phyloP scores from a whole-genome alignment of 2,113 vertebrate genomes.

The Phyllostomus discolor region DNA sequence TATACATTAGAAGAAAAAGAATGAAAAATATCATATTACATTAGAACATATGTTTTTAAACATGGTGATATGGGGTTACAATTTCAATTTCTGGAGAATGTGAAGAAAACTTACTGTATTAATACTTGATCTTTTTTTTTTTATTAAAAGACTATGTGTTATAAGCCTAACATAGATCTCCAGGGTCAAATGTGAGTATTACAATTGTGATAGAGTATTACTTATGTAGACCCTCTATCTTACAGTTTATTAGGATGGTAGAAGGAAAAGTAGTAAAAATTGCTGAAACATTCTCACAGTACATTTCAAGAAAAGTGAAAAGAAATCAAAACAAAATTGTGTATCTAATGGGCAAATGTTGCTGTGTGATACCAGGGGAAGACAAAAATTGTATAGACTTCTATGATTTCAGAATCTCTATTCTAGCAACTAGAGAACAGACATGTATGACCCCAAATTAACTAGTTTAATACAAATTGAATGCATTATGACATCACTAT shows the following conservation, averaged over 20 bases:
- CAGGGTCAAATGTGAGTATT: background rate
- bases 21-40: background rate
- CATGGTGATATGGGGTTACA: background rate
- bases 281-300: background rate
- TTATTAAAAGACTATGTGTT: background rate
- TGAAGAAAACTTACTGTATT: constrained; percentile 8
- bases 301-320: background rate
- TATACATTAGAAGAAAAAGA: background rate
- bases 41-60: constrained; percentile 25
- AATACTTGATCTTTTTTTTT: background rate
- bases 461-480: background rate
- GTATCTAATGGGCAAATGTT: background rate
- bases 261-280: background rate
- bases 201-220: background rate
- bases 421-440: background rate
- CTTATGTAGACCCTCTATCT: background rate
- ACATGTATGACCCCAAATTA: background rate
- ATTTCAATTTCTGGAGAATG: background rate
- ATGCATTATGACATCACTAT: background rate
- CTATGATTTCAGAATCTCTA: background rate
- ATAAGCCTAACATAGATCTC: background rate
- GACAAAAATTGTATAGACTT: background rate
- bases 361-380: background rate
- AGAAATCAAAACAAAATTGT: background rate
- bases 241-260: background rate